Evolutionary conservation across 2,888 invertebrate species (phyloP).

Genomic region (Limulus polyphemus): DNA sequence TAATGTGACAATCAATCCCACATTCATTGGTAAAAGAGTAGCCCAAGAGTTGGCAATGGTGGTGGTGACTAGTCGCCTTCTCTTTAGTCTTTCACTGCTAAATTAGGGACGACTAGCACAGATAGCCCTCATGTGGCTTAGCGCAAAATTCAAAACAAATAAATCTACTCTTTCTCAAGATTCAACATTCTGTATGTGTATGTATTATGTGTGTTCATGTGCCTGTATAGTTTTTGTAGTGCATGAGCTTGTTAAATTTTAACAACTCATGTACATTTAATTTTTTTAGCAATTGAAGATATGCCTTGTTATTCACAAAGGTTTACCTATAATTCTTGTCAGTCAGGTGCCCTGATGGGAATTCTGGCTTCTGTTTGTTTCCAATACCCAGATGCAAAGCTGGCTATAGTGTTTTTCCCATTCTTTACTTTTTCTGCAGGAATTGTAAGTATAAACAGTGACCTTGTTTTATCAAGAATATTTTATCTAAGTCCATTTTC

Average conservation of each 20-base stretch:
- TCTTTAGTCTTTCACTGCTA: too few species aligned
- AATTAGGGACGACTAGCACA: too few species aligned
- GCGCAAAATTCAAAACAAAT: too few species aligned
- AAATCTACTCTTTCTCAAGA: too few species aligned
- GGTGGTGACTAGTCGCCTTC: too few species aligned
- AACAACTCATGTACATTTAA: too few species aligned
- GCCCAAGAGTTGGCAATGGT: too few species aligned
- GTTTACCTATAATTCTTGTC: constrained; percentile 22
- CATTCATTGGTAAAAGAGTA: too few species aligned
- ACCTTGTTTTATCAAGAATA: too few species aligned
- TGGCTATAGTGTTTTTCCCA: constrained; percentile 81
- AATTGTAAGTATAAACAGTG: constrained; percentile 45
- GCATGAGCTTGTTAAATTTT: too few species aligned
- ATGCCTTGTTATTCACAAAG: neutral
- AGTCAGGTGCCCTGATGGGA: constrained; percentile 94
- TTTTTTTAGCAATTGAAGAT: neutral
- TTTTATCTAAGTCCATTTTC: neutral
- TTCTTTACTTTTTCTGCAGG: constrained; percentile 77
- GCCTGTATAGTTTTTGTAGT: neutral
- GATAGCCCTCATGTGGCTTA: too few species aligned
- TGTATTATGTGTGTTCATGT: neutral
- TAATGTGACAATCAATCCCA: too few species aligned
- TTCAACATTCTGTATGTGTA: constrained; percentile 1
- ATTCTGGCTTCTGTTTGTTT: constrained; percentile 74
- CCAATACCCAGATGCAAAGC: constrained; percentile 71